Conservation (phyloP, 2,113 vertebrate genomes). For the Nibea albiflora region DNA sequence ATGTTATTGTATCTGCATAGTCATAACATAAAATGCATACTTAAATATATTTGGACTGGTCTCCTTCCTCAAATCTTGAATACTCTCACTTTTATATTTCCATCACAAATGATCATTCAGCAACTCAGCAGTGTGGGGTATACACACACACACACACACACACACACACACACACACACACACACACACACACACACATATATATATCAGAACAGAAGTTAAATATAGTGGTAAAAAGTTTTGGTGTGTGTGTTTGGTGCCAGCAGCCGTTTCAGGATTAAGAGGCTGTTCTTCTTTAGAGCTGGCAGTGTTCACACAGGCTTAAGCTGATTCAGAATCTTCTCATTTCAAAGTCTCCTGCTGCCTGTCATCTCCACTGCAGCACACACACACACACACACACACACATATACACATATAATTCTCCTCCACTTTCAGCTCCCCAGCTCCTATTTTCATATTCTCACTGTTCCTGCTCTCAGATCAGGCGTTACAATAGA, state of each 20-base stretch:
- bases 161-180: no score
- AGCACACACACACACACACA: background rate
- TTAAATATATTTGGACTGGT: no score
- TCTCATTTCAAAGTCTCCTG: background rate
- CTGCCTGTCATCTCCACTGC: background rate
- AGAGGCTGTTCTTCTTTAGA: background rate
- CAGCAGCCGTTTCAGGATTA: background rate
- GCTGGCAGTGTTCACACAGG: background rate
- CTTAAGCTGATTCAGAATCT: background rate
- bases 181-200: no score
- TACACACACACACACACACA: no score
- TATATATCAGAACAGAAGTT: no score
- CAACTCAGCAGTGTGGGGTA: no score
- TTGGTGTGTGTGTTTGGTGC: background rate
- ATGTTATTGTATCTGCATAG: no score
- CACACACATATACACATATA: background rate
- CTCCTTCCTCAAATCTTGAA: no score
- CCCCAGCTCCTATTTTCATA: constrained; percentile 4
- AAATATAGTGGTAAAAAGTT: background rate
- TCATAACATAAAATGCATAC: no score
- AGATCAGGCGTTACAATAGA: background rate
- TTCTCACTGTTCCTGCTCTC: background rate
- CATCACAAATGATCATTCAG: no score
- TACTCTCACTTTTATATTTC: no score
- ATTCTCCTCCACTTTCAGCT: background rate